Percentiles rank a stretch among this genome's conserved stretches.
phyloP scores from a whole-genome alignment of 2,113 vertebrate genomes.

The Catharus fuscescens region DNA sequence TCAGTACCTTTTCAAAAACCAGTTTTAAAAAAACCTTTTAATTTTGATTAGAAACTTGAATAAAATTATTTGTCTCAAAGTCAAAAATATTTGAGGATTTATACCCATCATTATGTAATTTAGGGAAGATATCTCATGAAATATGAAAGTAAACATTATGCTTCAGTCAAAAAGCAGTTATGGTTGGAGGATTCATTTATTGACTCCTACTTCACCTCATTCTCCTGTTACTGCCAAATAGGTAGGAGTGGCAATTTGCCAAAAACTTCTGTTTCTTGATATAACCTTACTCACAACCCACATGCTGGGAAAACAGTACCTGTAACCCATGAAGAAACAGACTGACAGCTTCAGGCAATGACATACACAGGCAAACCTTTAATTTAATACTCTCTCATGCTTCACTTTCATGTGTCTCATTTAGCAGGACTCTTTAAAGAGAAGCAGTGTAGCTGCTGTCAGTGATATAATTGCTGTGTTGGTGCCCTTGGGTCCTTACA shows the following conservation, averaged over 20 bases:
- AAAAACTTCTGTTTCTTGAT: neutral
- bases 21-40: neutral
- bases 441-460: conserved; percentile 9
- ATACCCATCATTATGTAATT: neutral
- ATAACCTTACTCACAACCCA: conserved; percentile 29
- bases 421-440: conserved; percentile 42
- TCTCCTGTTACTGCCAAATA: conserved; percentile 6
- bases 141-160: neutral
- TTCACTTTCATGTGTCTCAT: conserved; percentile 49
- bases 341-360: conserved; percentile 35
- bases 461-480: neutral
- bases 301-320: conserved; percentile 35
- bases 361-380: conserved; percentile 26
- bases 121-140: neutral
- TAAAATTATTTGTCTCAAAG: neutral
- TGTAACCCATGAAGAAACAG: conserved; percentile 37
- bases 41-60: neutral
- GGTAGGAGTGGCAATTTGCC: conserved; percentile 8
- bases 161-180: neutral
- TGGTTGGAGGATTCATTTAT: neutral
- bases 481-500: conserved; percentile 20
- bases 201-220: conserved; percentile 28
- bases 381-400: conserved; percentile 24
- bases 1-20: neutral
- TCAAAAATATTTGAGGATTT: neutral